Percentiles rank a stretch among this genome's conserved stretches.
Conservation (phyloP, 2,888 invertebrate species). For the Octonoba sinensis region DNA sequence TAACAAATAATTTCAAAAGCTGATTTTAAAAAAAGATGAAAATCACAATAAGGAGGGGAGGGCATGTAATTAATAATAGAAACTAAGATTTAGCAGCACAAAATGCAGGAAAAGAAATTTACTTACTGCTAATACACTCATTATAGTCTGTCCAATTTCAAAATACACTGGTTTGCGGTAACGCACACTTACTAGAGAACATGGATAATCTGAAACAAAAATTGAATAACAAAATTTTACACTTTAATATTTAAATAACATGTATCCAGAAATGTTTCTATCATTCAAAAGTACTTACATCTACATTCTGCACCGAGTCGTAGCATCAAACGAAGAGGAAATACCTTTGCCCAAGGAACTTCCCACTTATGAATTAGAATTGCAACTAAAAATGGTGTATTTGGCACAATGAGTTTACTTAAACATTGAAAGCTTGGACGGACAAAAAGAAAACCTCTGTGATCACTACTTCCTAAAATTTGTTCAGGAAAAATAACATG, state of each 20-base stretch:
- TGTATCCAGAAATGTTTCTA: neutral
- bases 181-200: constrained; percentile 83
- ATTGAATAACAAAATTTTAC: neutral
- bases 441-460: constrained; percentile 86
- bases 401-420: constrained; percentile 80
- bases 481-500: constrained; percentile 70
- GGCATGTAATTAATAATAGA: too few relatives aligned
- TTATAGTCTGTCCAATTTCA: constrained; percentile 89
- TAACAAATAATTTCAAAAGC: too few relatives aligned
- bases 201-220: constrained; percentile 78
- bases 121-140: constrained; percentile 80
- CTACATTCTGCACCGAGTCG: constrained; percentile 86
- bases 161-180: constrained; percentile 84
- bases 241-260: neutral
- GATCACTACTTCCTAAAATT: constrained; percentile 80
- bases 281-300: constrained; percentile 71
- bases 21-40: too few relatives aligned
- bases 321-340: constrained; percentile 79
- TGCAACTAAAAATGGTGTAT: constrained; percentile 82
- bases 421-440: constrained; percentile 85
- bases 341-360: constrained; percentile 85
- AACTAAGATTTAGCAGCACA: neutral
- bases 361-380: constrained; percentile 86
- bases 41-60: too few relatives aligned
- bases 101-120: constrained; percentile 6